A percentile compares a stretch with the other conserved stretches of the same genome.
phyloP scores from a whole-genome alignment of 2,888 invertebrate genomes.

The Lasioglossum zephyrum region DNA sequence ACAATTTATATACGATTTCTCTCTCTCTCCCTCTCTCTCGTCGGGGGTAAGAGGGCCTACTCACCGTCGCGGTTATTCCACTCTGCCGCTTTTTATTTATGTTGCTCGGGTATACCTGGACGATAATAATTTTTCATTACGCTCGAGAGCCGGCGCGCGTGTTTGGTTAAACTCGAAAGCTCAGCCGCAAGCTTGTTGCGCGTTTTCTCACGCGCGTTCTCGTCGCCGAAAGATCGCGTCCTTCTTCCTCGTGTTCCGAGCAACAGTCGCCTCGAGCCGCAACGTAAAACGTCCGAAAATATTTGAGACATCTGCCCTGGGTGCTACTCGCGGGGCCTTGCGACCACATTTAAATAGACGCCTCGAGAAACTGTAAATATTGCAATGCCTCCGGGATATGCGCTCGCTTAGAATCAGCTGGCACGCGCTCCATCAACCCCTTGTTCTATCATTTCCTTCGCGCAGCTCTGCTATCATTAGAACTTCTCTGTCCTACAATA shows the following conservation, averaged over 20 bases:
- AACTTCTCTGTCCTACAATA: background rate
- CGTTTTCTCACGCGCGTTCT: background rate
- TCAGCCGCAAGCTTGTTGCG: background rate
- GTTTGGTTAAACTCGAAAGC: conserved; percentile 22
- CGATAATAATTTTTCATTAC: conserved; percentile 71
- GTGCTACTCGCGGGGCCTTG: background rate
- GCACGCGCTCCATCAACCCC: conserved; percentile 2
- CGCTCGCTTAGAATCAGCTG: background rate
- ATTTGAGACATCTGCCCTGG: background rate
- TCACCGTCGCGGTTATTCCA: conserved; percentile 50
- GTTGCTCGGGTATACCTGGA: conserved; percentile 30
- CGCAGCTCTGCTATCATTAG: background rate
- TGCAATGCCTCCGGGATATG: background rate
- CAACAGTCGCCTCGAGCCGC: background rate
- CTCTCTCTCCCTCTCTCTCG: no score
- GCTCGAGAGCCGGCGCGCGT: conserved; percentile 12
- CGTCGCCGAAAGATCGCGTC: conserved; percentile 1
- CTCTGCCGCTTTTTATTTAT: conserved; percentile 55
- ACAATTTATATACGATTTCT: conserved; percentile 59
- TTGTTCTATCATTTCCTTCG: conserved; percentile 1
- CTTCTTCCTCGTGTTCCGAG: background rate
- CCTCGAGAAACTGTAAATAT: background rate
- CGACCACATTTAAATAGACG: background rate
- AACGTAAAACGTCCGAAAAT: background rate
- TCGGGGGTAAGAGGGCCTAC: conserved; percentile 5